Base-by-base conservation (phyloP, 2,113 vertebrate species). In the Maccullochella peelii region DNA sequence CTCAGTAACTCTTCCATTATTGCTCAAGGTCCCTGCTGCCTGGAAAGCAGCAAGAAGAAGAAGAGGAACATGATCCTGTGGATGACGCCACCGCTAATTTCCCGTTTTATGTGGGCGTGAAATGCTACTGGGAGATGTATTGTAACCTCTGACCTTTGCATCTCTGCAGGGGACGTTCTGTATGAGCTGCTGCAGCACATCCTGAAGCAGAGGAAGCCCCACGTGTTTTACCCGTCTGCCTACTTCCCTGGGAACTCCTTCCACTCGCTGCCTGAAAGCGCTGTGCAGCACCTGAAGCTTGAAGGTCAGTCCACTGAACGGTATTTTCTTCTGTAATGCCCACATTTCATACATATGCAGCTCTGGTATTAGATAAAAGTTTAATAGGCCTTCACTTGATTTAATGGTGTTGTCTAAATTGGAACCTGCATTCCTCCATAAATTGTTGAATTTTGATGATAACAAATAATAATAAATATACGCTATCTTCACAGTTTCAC, bases 181-280 rank as follows among this genome's bases (percentile, higher is more conserved):
- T 99, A 98, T 67, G 98, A 99, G 95, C 97, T 99, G 88, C 97
- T 99, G 87, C 98, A 99, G 95, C 97, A 99, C 91, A 98, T 97
- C 89, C 94, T 99, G 94, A 99, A 99, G 95, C 97, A 98, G 94
- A 97, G 98, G 90, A 99, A 99, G 93, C 91, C 97, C 47, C 96
- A 94, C 15, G 72, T 83, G 10, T 95, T 97, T 81, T 97, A 97
- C 88, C 96, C 97, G n/a, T 96, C 97, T 0, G 94, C 96, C 61
- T 99, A 97, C 90, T 98, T 97, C 79, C 96, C 97, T 1, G 97
- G 97, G 73, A 98, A 97, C 90, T 97, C 98, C n/a, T 95, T 99
- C 79, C 96, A 97, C 83, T 92, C 96, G 30, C 95, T 97, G 83
- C 93, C 96, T 1, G 97, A 99, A 33, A 91, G 96, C 80, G 81